Evolutionary conservation across 2,888 invertebrate species (phyloP).

Genomic region (Empis stercorea): DNA sequence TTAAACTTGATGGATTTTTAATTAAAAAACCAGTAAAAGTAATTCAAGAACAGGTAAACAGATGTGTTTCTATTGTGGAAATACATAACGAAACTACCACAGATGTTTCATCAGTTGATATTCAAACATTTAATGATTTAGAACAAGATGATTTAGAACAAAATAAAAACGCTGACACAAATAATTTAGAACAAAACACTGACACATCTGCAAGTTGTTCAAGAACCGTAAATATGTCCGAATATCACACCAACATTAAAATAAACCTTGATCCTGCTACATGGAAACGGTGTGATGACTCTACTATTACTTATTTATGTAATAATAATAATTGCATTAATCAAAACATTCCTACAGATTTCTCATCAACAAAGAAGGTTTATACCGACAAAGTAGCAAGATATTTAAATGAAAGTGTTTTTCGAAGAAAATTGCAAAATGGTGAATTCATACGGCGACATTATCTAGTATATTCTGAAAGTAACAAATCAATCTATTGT

Average conservation of each 20-base stretch:
- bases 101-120: background rate
- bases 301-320: background rate
- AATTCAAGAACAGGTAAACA: background rate
- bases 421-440: background rate
- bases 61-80: background rate
- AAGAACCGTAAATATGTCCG: background rate
- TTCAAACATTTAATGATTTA: slow-evolving; percentile 1
- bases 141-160: slow-evolving; percentile 6
- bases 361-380: background rate
- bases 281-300: slow-evolving; percentile 1
- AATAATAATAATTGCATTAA: background rate
- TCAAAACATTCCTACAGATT: slow-evolving; percentile 1
- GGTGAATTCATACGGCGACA: background rate
- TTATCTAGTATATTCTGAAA: background rate
- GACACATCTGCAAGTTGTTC: background rate
- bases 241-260: background rate
- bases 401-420: background rate
- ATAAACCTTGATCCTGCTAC: slow-evolving; percentile 1
- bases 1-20: background rate
- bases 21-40: background rate
- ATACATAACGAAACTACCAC: background rate
- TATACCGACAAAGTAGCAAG: background rate
- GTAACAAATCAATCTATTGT: background rate
- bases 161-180: slow-evolving; percentile 2
- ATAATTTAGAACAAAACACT: slow-evolving; percentile 6